Conservation (phyloP, 1,140 invertebrate genomes). For the Trichomalopsis sarcophagae region DNA sequence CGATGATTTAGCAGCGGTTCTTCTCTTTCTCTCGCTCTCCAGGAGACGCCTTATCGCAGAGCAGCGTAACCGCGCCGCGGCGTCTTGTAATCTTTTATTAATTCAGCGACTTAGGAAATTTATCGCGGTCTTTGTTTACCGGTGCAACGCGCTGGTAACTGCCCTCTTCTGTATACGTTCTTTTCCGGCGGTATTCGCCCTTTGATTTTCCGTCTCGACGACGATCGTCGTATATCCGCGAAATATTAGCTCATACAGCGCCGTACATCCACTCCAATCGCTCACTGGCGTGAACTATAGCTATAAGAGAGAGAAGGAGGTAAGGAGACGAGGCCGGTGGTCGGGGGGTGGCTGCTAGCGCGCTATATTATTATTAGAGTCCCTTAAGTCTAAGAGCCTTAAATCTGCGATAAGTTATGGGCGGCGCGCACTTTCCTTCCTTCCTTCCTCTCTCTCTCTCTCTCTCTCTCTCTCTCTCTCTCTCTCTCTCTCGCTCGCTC, state of each 20-base stretch:
- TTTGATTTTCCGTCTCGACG: no score
- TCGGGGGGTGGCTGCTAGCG: slow-evolving; percentile 33
- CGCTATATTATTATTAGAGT: slow-evolving; percentile 77
- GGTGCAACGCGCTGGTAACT: slow-evolving; percentile 55
- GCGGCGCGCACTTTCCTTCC: slow-evolving; percentile 62
- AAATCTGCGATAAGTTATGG: slow-evolving; percentile 77
- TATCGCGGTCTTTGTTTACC: slow-evolving; percentile 74
- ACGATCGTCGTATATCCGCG: no score
- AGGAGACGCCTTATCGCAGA: slow-evolving; percentile 68
- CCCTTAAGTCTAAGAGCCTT: slow-evolving; percentile 77
- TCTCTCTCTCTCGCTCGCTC: background rate
- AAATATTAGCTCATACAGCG: no score
- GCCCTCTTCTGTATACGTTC: slow-evolving; percentile 54
- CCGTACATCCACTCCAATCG: background rate
- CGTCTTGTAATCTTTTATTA: slow-evolving; percentile 75
- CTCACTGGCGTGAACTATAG: background rate
- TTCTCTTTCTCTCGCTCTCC: slow-evolving; percentile 57
- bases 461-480: slow-evolving; percentile 15
- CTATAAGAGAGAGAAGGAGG: slow-evolving; percentile 5
- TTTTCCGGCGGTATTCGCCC: no score
- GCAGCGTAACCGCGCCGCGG: slow-evolving; percentile 60
- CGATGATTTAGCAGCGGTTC: slow-evolving; percentile 73
- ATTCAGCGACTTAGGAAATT: slow-evolving; percentile 75
- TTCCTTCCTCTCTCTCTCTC: slow-evolving; percentile 35
- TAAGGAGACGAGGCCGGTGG: background rate